A percentile compares a stretch with the other conserved stretches of the same genome.
These are phyloP conservation scores for Nothobranchius furzeri DNA, from an alignment of 2,113 vertebrate genomes.

Conservation along the genomic window DNA sequence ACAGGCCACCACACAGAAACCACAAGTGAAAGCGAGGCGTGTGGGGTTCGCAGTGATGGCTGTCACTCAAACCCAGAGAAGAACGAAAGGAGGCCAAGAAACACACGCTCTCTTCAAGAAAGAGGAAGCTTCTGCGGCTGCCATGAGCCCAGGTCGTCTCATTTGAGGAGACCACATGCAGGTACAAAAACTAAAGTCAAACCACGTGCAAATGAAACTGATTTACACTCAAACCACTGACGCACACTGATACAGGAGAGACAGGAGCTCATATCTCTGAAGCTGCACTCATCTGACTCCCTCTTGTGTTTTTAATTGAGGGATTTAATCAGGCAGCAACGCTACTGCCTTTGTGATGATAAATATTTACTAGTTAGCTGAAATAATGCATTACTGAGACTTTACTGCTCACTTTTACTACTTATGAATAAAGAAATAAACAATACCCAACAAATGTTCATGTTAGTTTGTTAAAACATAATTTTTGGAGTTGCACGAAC, in stretches of 20 bases:
- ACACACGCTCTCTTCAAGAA: constrained; percentile 68
- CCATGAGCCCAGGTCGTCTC: constrained; percentile 75
- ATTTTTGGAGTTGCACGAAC: constrained; percentile 4
- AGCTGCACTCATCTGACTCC: background rate
- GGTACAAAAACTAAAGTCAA: constrained; percentile 49
- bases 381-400: constrained; percentile 2
- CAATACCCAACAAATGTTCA: constrained; percentile 1
- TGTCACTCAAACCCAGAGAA: constrained; percentile 71
- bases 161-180: constrained; percentile 80
- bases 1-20: constrained; percentile 60
- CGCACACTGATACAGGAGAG: background rate
- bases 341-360: background rate
- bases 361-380: constrained; percentile 14
- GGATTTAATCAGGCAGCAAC: background rate
- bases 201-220: constrained; percentile 3
- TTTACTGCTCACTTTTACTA: constrained; percentile 6
- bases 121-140: constrained; percentile 68
- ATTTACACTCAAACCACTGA: constrained; percentile 3
- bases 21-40: constrained; percentile 67
- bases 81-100: constrained; percentile 61
- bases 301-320: background rate
- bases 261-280: background rate
- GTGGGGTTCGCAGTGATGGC: constrained; percentile 64
- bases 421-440: background rate
- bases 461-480: constrained; percentile 10